A percentile compares a stretch with the other conserved stretches of the same genome.
Evolutionary conservation across 2,888 invertebrate genomes (phyloP).

Genomic region (Drosophila bunnanda): DNA sequence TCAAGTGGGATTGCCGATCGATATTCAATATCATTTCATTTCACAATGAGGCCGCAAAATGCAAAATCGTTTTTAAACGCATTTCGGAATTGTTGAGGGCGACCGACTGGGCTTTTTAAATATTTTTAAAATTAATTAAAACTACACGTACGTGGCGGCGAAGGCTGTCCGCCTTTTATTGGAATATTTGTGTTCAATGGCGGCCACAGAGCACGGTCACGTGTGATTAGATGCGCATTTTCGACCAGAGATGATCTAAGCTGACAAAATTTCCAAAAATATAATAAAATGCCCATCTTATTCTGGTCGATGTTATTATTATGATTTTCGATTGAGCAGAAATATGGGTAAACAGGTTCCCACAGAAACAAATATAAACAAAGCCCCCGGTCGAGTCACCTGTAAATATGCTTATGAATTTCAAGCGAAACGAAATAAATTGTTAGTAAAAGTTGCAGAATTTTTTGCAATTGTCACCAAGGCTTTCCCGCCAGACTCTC

Average conservation of each 20-base stretch:
- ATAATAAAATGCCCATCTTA: constrained; percentile 38
- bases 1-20: constrained; percentile 65
- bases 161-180: constrained; percentile 59
- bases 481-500: constrained; percentile 27
- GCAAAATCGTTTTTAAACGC: constrained; percentile 61
- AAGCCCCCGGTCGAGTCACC: constrained; percentile 9
- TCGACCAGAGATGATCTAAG: constrained; percentile 62
- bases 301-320: constrained; percentile 38
- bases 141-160: constrained; percentile 70
- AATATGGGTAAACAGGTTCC: constrained; percentile 48
- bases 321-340: constrained; percentile 33
- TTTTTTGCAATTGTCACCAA: constrained; percentile 30
- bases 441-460: constrained; percentile 37
- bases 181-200: constrained; percentile 50
- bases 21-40: constrained; percentile 56
- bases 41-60: constrained; percentile 66
- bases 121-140: constrained; percentile 72
- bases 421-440: constrained; percentile 28
- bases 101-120: constrained; percentile 28
- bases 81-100: constrained; percentile 38
- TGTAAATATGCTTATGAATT: constrained; percentile 23
- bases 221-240: constrained; percentile 71
- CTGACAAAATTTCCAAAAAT: constrained; percentile 54
- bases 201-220: constrained; percentile 57
- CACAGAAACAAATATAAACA: constrained; percentile 22